A percentile compares a stretch with the other conserved stretches of the same genome.
These are phyloP conservation scores for Pentamera pediparva DNA, from an alignment of 53 echinoderm and acorn worm species.

Conservation along the genomic window DNA sequence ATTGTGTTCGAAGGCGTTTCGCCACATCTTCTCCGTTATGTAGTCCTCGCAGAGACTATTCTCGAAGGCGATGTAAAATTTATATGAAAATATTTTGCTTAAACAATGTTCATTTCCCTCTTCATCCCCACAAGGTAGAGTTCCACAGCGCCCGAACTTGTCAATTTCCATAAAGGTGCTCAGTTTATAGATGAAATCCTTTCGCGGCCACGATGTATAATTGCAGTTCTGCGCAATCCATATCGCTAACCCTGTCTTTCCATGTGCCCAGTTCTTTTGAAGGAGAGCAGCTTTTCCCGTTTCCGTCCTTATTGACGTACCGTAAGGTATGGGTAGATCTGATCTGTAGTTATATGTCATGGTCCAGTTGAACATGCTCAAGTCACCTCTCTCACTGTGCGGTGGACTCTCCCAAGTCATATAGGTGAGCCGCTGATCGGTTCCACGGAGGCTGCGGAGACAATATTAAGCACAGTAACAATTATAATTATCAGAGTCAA, in stretches of 20 bases:
- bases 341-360: not conserved
- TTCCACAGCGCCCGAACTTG: slow-evolving; percentile 6
- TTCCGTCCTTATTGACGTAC: not conserved
- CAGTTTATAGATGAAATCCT: not conserved
- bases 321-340: slow-evolving; percentile 1
- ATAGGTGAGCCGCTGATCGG: not conserved
- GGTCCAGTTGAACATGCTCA: not conserved
- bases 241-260: not conserved
- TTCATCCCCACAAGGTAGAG: not conserved
- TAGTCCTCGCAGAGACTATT: slow-evolving; percentile 19
- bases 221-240: slow-evolving; percentile 9
- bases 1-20: not conserved
- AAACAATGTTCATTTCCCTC: not conserved
- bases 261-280: slow-evolving; percentile 1
- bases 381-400: not conserved
- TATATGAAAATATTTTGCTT: slow-evolving; percentile 12
- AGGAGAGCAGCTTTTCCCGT: not conserved
- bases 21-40: slow-evolving; percentile 16
- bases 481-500: no score
- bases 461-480: no score
- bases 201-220: not conserved
- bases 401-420: not conserved
- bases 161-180: not conserved
- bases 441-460: not conserved
- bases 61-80: slow-evolving; percentile 16